Evolutionary conservation across 2,888 invertebrate genomes (phyloP).

Genomic region (Plebejus argus): DNA sequence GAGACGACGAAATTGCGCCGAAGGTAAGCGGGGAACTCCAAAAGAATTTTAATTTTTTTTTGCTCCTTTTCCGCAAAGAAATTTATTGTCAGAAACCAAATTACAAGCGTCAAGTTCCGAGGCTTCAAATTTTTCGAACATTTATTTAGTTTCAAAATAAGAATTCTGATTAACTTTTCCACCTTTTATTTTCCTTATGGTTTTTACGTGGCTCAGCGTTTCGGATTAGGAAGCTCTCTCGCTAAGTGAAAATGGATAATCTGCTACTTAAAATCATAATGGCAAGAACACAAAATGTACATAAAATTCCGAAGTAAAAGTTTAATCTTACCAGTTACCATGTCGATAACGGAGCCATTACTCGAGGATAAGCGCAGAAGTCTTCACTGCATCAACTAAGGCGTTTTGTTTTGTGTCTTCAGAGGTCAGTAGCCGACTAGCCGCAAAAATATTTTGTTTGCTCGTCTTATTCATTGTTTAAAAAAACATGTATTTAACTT

Average conservation of each 20-base stretch:
- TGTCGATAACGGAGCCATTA: background rate
- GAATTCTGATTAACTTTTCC: slow-evolving; percentile 60
- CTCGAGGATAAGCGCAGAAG: background rate
- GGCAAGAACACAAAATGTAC: slow-evolving; percentile 18
- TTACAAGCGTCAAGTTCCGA: slow-evolving; percentile 49
- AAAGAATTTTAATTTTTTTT: slow-evolving; percentile 74
- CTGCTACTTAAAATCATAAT: slow-evolving; percentile 19
- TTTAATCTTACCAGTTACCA: background rate
- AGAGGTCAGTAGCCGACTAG: background rate
- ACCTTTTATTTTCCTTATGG: slow-evolving; percentile 52
- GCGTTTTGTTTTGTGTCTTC: background rate
- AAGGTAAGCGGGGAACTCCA: slow-evolving; percentile 60
- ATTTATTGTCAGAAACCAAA: slow-evolving; percentile 71
- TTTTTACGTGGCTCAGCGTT: slow-evolving; percentile 38
- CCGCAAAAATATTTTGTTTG: background rate
- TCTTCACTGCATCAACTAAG: background rate
- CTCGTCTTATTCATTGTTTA: background rate
- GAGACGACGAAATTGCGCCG: slow-evolving; percentile 68
- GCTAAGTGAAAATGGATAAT: slow-evolving; percentile 33
- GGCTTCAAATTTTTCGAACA: slow-evolving; percentile 10
- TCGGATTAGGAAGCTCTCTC: slow-evolving; percentile 30
- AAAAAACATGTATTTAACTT: background rate
- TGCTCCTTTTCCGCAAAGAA: slow-evolving; percentile 70
- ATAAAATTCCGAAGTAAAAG: background rate
- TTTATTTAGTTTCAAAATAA: slow-evolving; percentile 45